Base-by-base conservation (phyloP, 2,113 vertebrate species). In the Chamaetylas fuelleborni region DNA sequence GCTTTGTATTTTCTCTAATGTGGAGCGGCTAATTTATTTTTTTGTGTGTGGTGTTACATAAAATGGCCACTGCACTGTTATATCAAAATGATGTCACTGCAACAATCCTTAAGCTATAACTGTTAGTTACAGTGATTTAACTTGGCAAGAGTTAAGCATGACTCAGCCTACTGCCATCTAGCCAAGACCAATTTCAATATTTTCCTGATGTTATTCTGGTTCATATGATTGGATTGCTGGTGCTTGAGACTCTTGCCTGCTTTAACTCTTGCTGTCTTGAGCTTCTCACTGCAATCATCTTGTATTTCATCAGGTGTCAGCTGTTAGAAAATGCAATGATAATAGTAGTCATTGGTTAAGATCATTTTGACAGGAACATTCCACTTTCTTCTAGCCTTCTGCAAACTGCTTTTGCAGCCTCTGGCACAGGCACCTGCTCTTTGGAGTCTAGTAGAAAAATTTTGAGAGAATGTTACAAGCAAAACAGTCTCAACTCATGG, bases 241-340 rank as follows among this genome's bases (percentile, higher is more conserved):
- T 1, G 0, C 58, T 76, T 43, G 20, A 69, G 53, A 28, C 29
- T 38, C n/a, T 56, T 64, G 58, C 81, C 17, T 69, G 23, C 60
- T 79, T 93, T 95, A 93, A 92, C 77, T 87, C 65, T 91, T 60
- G 34, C 19, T 70, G 14, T 88, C 64, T 73, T 90, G 51, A 90
- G 62, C 33, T 11, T 70, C 50, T 50, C 19, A 16, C 47, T 91
- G 54, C 43, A 66, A 11, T 43, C 24, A 36, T 3, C 31, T 73
- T 61, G 36, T 61, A 34, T 82, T 88, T 94, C 3, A 20, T 70
- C 16, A 6, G 12, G 26, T 43, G 29, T 62, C 56, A 81, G 13
- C 34, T 93, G 51, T 58, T 90, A 70, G 19, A 48, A 88, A 88
- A 66, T 50, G 20, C 17, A 29, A 7, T 54, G 51, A 40, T 85